phyloP scores from a whole-genome alignment of 1,140 invertebrate species.

The Contarinia nasturtii region DNA sequence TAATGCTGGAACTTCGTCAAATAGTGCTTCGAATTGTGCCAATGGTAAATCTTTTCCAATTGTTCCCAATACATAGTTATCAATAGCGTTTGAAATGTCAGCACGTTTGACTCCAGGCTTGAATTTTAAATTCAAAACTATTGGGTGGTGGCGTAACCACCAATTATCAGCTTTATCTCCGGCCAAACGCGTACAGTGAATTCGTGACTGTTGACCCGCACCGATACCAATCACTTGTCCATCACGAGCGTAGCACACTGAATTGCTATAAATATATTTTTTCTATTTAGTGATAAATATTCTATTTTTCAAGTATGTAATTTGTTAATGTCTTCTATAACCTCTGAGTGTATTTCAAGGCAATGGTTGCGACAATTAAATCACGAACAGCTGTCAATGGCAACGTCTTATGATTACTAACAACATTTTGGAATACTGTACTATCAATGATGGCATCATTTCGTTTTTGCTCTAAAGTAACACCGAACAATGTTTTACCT shows the following conservation, averaged over 20 bases:
- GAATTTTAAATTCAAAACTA: conserved; percentile 70
- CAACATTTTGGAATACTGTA: conserved; percentile 66
- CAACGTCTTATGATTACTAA: conserved; percentile 51
- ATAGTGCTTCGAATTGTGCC: conserved; percentile 24
- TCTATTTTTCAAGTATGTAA: too few relatives aligned
- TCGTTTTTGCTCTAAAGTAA: conserved; percentile 78
- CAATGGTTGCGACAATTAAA: conserved; percentile 87
- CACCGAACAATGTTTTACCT: conserved; percentile 76
- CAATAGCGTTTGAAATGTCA: conserved; percentile 88
- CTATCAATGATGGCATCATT: conserved; percentile 76
- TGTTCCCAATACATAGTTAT: conserved; percentile 84
- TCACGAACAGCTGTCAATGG: conserved; percentile 64
- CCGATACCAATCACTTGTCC: conserved; percentile 94
- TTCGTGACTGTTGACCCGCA: conserved; percentile 92
- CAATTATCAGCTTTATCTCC: conserved; percentile 97
- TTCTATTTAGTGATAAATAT: too few relatives aligned
- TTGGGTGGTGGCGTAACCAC: conserved; percentile 91
- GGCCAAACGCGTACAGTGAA: conserved; percentile 92
- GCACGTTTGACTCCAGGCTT: conserved; percentile 77
- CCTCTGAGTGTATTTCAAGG: conserved; percentile 92
- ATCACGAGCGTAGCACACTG: conserved; percentile 31
- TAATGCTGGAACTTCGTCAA: conserved; percentile 52
- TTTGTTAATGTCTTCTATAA: too few relatives aligned
- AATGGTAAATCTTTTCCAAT: conserved; percentile 46
- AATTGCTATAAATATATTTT: conserved; percentile 9